Evolutionary conservation across 2,888 invertebrate genomes (phyloP).

Genomic region (Ashinkailepas kermadecensis): DNA sequence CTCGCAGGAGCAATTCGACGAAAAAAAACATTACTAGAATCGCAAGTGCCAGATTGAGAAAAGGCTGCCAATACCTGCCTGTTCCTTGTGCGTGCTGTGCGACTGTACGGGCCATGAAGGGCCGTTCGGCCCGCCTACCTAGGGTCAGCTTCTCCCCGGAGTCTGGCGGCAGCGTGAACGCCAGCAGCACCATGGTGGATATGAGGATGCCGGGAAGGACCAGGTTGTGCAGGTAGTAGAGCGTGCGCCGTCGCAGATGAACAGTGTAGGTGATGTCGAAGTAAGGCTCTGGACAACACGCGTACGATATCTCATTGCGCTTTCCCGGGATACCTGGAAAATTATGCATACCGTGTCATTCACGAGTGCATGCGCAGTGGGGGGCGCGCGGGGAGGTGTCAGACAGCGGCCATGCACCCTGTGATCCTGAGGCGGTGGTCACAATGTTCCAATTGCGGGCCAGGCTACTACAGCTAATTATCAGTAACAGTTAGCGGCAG

Average conservation of each 20-base stretch:
- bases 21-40: too few species aligned
- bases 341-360: slow-evolving; percentile 13
- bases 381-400: background rate
- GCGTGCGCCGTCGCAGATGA: slow-evolving; percentile 64
- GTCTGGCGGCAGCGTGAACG: slow-evolving; percentile 97
- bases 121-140: slow-evolving; percentile 51
- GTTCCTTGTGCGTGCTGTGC: too few species aligned
- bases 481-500: too few species aligned
- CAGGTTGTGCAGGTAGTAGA: slow-evolving; percentile 99
- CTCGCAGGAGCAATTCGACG: too few species aligned
- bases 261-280: slow-evolving; percentile 49
- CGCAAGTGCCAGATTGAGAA: too few species aligned
- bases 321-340: slow-evolving; percentile 41
- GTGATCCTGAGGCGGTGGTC: background rate
- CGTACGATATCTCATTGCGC: slow-evolving; percentile 41
- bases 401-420: background rate
- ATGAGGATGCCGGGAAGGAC: slow-evolving; percentile 98
- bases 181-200: slow-evolving; percentile 95
- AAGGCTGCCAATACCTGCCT: too few species aligned
- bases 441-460: too few species aligned
- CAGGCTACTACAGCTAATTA: too few species aligned
- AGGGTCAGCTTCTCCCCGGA: slow-evolving; percentile 98
- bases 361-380: background rate
- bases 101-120: too few species aligned
- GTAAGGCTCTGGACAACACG: slow-evolving; percentile 50